Percentiles rank a stretch among this genome's conserved stretches.
phyloP scores from a whole-genome alignment of 2,797 vertebrate genomes.

The Ctenopoma kingsleyae region DNA sequence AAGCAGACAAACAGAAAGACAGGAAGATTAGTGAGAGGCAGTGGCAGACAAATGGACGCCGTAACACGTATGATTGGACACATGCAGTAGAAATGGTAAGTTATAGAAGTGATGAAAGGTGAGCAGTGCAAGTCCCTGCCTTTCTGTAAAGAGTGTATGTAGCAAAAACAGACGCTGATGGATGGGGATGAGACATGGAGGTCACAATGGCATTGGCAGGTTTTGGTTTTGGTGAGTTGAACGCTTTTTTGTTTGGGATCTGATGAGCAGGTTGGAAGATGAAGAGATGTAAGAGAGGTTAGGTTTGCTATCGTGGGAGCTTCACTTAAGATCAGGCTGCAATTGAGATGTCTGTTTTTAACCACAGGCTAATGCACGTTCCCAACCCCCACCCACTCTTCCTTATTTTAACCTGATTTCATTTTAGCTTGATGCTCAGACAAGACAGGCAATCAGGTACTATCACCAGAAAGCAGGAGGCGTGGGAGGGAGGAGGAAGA shows the following conservation, averaged over 20 bases:
- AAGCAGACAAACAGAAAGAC: conserved; percentile 46
- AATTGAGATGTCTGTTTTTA: conserved; percentile 94
- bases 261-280: conserved; percentile 37
- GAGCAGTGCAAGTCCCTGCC: conserved; percentile 28
- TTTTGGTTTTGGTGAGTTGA: conserved; percentile 22
- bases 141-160: conserved; percentile 13
- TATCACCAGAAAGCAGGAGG: conserved; percentile 91
- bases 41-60: conserved; percentile 20
- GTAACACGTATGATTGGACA: conserved; percentile 32
- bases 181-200: conserved; percentile 26
- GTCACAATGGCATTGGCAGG: conserved; percentile 53
- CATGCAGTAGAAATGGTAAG: conserved; percentile 63
- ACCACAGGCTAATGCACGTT: conserved; percentile 51
- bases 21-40: conserved; percentile 43
- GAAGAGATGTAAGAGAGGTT: conserved; percentile 48
- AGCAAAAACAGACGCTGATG: conserved; percentile 44
- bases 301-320: conserved; percentile 65
- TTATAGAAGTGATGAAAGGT: conserved; percentile 19
- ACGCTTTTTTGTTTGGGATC: conserved; percentile 25
- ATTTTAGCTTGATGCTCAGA: conserved; percentile 90
- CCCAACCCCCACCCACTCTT: conserved; percentile 55
- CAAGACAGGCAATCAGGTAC: conserved; percentile 99
- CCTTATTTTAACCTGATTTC: conserved; percentile 60
- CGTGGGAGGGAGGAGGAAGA: conserved; percentile 71
- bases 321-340: conserved; percentile 98